Conservation (phyloP, 2,797 vertebrate genomes). For the Labeo calbasu region DNA sequence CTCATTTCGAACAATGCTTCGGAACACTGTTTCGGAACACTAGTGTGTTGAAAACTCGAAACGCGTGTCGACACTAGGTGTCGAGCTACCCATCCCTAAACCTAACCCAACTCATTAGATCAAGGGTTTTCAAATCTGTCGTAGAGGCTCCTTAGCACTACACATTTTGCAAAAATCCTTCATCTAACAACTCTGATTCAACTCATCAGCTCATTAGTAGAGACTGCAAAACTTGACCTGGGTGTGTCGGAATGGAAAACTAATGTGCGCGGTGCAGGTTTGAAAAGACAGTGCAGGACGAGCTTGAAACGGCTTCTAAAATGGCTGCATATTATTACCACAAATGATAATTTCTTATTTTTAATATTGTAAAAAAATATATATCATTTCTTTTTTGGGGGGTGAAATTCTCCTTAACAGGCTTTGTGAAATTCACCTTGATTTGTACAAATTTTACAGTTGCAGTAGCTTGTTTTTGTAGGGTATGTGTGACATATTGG, state of each 20-base stretch:
- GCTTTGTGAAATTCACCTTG: neutral
- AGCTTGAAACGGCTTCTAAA: neutral
- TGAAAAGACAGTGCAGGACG: neutral
- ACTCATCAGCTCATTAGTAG: neutral
- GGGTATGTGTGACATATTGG: slow-evolving; percentile 39
- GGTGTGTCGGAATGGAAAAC: neutral
- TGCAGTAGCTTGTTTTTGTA: slow-evolving; percentile 2
- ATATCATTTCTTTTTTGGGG: neutral
- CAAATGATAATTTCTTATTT: neutral
- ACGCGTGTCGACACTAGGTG: too few relatives aligned
- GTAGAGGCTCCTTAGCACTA: neutral
- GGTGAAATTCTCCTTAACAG: neutral
- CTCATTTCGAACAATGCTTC: too few relatives aligned
- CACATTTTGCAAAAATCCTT: neutral
- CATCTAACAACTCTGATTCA: neutral
- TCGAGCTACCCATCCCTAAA: neutral
- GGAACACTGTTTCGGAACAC: too few relatives aligned
- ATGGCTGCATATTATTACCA: neutral
- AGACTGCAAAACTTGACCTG: neutral
- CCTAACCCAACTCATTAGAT: neutral
- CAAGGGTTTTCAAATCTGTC: neutral
- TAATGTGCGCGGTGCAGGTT: neutral
- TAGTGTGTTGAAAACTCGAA: too few relatives aligned
- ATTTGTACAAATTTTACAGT: neutral
- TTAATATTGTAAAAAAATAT: neutral